Evolutionary conservation across 2,888 invertebrate species (phyloP).

Genomic region (Drosophila quinaria): DNA sequence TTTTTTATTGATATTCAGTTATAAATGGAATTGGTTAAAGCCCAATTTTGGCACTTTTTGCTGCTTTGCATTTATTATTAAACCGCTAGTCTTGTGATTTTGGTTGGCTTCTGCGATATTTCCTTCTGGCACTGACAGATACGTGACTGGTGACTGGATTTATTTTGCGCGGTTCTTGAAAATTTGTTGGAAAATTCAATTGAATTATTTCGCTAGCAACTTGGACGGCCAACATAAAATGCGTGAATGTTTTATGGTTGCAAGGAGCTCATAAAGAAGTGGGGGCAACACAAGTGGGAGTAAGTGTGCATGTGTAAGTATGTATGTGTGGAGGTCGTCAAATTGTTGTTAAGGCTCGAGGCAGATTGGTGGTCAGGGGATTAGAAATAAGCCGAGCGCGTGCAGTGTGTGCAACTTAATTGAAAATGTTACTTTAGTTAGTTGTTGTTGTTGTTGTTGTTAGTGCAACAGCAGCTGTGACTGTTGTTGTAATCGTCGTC

Average conservation of each 20-base stretch:
- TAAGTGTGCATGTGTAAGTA: background rate
- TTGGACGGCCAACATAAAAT: conserved; percentile 31
- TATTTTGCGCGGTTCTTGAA: background rate
- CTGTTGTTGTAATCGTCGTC: conserved; percentile 7
- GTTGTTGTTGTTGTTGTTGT: conserved; percentile 17
- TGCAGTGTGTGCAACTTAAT: conserved; percentile 60
- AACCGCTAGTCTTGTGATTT: background rate
- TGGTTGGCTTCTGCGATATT: background rate
- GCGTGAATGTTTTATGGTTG: conserved; percentile 50
- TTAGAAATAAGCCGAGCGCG: conserved; percentile 56
- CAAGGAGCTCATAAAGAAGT: conserved; percentile 20
- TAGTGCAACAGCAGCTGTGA: conserved; percentile 13
- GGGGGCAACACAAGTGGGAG: background rate
- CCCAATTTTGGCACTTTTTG: background rate
- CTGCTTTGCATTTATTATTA: conserved; percentile 1
- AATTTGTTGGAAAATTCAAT: conserved; percentile 34
- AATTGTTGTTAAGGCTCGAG: conserved; percentile 34
- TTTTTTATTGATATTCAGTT: background rate
- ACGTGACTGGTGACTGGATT: conserved; percentile 30
- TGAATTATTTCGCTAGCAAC: conserved; percentile 34
- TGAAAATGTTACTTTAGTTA: conserved; percentile 55
- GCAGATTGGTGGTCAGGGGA: conserved; percentile 52
- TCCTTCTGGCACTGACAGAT: background rate
- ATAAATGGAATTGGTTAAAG: background rate
- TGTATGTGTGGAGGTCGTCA: conserved; percentile 24